A percentile compares a stretch with the other conserved stretches of the same genome.
These are phyloP conservation scores for Sciurus vulgaris DNA, from an alignment of 2,797 vertebrate genomes.

Conservation along the genomic window DNA sequence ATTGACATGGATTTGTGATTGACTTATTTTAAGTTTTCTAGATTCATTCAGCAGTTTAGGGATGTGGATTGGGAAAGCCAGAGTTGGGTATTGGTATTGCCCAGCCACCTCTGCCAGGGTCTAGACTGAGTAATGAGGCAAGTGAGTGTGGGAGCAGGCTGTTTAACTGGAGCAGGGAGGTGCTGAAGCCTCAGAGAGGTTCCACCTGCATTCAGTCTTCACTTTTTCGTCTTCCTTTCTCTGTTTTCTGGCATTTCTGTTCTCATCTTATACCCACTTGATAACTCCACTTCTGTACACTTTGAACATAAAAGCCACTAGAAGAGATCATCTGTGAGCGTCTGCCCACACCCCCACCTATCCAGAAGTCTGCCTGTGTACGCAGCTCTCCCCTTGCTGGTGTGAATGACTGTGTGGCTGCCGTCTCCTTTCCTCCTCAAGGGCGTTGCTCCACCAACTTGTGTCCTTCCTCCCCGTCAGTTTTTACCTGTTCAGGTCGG, in stretches of 20 bases:
- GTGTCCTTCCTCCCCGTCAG: not conserved
- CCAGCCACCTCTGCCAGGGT: not conserved
- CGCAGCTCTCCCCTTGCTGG: too few species aligned
- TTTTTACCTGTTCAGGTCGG: not conserved
- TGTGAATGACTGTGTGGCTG: not conserved
- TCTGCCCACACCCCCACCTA: not conserved
- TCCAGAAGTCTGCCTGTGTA: not conserved
- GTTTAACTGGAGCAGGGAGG: not conserved
- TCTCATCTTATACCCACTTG: not conserved
- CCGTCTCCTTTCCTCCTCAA: not conserved
- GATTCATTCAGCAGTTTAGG: not conserved
- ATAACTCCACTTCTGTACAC: not conserved
- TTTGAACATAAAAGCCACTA: not conserved
- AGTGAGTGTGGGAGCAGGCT: not conserved
- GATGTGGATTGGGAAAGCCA: not conserved
- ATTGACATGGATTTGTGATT: not conserved
- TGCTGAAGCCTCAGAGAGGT: not conserved
- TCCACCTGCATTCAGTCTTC: accelerated
- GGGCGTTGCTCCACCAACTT: not conserved
- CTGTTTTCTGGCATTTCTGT: not conserved
- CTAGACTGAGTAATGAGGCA: not conserved
- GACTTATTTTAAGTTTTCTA: not conserved
- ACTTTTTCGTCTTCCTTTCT: not conserved
- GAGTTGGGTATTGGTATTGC: not conserved
- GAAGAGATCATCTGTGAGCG: not conserved